These are phyloP conservation scores for Fissipunctia ypsillon DNA, from an alignment of 2,888 invertebrate genomes.

Conservation along the genomic window DNA sequence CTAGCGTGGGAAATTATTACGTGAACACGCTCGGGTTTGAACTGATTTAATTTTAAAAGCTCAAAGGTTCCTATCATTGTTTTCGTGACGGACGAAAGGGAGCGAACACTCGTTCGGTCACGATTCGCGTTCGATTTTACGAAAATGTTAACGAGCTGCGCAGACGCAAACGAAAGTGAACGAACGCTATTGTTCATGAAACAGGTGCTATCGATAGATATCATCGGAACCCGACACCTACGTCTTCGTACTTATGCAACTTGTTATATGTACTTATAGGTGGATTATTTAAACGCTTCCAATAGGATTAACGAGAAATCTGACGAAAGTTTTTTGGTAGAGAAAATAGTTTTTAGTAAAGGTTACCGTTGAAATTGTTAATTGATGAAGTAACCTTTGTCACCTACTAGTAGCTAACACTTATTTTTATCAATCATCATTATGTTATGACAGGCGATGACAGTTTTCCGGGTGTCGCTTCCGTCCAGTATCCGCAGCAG, in stretches of 20 bases:
- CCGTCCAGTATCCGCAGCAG: slow-evolving; percentile 22
- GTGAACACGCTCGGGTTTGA: slow-evolving; percentile 52
- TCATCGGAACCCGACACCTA: slow-evolving; percentile 71
- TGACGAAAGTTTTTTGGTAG: slow-evolving; percentile 42
- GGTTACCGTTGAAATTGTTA: slow-evolving; percentile 42
- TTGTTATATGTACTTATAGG: slow-evolving; percentile 36
- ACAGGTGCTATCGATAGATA: slow-evolving; percentile 82
- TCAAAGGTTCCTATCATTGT: slow-evolving; percentile 63
- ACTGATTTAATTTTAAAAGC: slow-evolving; percentile 67
- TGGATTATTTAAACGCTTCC: slow-evolving; percentile 50
- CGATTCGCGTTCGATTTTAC: slow-evolving; percentile 83
- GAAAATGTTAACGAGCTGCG: slow-evolving; percentile 84
- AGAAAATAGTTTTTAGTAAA: slow-evolving; percentile 29
- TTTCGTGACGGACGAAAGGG: slow-evolving; percentile 85
- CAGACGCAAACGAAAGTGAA: slow-evolving; percentile 84
- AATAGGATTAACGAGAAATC: slow-evolving; percentile 49
- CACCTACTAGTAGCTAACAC: slow-evolving; percentile 23
- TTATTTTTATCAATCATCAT: slow-evolving; percentile 40
- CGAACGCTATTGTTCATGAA: slow-evolving; percentile 80
- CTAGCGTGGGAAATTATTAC: slow-evolving; percentile 65
- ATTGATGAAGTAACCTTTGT: slow-evolving; percentile 56
- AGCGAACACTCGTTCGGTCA: slow-evolving; percentile 81
- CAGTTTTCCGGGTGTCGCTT: slow-evolving; percentile 44
- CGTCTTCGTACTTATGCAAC: slow-evolving; percentile 66
- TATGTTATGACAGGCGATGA: slow-evolving; percentile 36